Evolutionary conservation across 2,113 vertebrate genomes (phyloP).

Genomic region (Lasiurus cinereus): DNA sequence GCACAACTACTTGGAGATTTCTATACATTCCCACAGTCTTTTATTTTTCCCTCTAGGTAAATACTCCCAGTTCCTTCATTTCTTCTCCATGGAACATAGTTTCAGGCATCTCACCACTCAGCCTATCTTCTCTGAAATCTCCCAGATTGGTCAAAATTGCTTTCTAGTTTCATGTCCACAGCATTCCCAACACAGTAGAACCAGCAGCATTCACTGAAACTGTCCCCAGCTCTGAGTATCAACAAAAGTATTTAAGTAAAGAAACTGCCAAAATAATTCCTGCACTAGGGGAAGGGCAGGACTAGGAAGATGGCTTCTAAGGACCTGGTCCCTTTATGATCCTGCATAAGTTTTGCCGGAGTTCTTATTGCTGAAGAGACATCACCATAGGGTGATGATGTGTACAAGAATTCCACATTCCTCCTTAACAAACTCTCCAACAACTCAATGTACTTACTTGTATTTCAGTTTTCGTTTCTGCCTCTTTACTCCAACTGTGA

Average conservation of each 20-base stretch:
- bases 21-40: not conserved
- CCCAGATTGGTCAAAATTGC: not conserved
- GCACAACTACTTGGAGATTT: not conserved
- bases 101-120: not conserved
- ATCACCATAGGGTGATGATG: not conserved
- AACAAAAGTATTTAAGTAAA: not conserved
- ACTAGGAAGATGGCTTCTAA: not conserved
- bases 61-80: not conserved
- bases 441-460: not conserved
- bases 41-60: not conserved
- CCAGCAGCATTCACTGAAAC: not conserved
- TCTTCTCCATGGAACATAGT: not conserved
- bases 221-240: not conserved
- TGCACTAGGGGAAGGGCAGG: not conserved
- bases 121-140: not conserved
- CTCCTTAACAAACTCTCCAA: not conserved
- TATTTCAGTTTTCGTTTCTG: not conserved
- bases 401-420: not conserved
- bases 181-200: not conserved
- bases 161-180: not conserved
- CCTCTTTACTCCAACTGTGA: not conserved
- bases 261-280: not conserved
- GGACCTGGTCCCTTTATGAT: not conserved
- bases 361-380: not conserved
- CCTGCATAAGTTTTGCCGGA: not conserved